Base-by-base conservation (phyloP, 2,888 invertebrate genomes). In the Sisyra terminalis region DNA sequence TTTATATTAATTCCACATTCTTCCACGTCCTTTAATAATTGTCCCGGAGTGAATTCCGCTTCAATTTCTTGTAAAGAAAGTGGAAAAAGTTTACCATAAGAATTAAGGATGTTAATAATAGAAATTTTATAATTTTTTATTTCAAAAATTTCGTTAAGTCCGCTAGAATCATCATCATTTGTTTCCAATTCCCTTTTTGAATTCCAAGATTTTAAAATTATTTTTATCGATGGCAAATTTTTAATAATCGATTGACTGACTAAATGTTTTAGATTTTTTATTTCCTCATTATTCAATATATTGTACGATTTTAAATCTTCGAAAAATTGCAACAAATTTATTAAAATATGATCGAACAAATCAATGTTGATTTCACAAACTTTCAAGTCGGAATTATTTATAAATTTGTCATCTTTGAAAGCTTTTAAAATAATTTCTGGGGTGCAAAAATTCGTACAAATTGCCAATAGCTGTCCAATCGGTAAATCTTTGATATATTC, bases 71-170 rank as follows among this genome's bases (percentile, higher is more conserved):
- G 64, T 29, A 75, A 55, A 36, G 72, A 58, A 50, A 68, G 64
- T 42, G 75, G 67, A 44, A 69, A 70, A 42, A 68, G 54, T 39
- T 62, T 64, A 31, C 69, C 58, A 45, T 70, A 71, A 43, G 64
- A 58, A 43, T 71, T 58, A 57, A 78, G 65, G 52, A 74, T 65
- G 16, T 72, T 67, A 36, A 78, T 56, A 16, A 74, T 59, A 15
- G 14, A 16, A 14, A 41, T 34, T 41, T 32, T 41, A 32, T 34
- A 34, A 34, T 7, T 14, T 34, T 34, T 34, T 30, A n/a, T n/a
- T 30, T 30, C 11, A 11, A 30, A n/a, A 11, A 10, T n/a, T n/a
- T 30, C n/a, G n/a, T n/a, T n/a, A n/a, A n/a, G n/a, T n/a, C n/a
- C n/a, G n/a, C n/a, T n/a, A n/a, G n/a, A n/a, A n/a, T n/a, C n/a